Conservation (phyloP, 2,113 vertebrate species). For the Xerus inauris region DNA sequence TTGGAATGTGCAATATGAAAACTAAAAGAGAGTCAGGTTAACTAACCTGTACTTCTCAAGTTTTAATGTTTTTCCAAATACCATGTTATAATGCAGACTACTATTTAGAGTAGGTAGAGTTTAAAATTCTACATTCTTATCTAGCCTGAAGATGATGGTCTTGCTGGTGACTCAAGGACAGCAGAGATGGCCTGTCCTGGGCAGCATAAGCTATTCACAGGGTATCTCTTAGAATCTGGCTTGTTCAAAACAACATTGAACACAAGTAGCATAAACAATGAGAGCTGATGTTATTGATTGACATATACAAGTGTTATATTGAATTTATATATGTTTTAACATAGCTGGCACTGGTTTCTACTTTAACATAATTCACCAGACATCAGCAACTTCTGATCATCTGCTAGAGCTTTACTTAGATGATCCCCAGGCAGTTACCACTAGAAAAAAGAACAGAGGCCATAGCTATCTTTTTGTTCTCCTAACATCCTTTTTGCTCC, state of each 20-base stretch:
- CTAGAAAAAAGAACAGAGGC: not conserved
- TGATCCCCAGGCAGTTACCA: not conserved
- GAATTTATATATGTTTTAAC: not conserved
- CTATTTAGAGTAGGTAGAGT: not conserved
- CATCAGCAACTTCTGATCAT: constrained; percentile 18
- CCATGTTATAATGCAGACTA: not conserved
- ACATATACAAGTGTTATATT: constrained; percentile 12
- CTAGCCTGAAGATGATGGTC: not conserved
- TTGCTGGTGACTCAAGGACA: not conserved
- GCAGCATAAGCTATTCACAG: not conserved
- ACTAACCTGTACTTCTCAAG: not conserved
- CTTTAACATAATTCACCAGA: not conserved
- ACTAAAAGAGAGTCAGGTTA: not conserved
- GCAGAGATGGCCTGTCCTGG: not conserved
- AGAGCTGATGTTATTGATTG: constrained; percentile 4
- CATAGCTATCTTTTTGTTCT: not conserved
- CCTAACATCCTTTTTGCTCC: not conserved
- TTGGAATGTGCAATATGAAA: not conserved
- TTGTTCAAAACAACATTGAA: constrained; percentile 19
- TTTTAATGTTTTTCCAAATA: constrained; percentile 7
- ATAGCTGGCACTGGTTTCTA: not conserved
- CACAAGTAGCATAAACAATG: constrained; percentile 1
- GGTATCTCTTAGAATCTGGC: not conserved
- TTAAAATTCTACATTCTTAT: not conserved
- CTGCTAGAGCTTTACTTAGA: not conserved